Percentiles rank a stretch among this genome's conserved stretches.
phyloP scores from a whole-genome alignment of 2,797 vertebrate species.

The Buphagus erythrorhynchus region DNA sequence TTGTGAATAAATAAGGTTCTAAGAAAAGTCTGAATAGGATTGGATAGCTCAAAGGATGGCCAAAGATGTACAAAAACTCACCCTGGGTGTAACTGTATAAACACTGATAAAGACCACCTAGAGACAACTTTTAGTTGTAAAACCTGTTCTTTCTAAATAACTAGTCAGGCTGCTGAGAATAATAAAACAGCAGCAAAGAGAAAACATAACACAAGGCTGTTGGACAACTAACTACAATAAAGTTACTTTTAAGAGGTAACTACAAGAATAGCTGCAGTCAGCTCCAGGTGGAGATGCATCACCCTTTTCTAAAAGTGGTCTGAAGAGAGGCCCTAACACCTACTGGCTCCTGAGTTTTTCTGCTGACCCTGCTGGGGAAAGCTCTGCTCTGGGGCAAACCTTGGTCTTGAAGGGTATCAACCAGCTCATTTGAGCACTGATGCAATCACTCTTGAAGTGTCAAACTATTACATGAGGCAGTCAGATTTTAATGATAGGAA shows the following conservation, averaged over 20 bases:
- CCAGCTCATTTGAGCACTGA: background rate
- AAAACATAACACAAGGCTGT: background rate
- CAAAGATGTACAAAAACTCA: background rate
- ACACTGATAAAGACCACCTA: background rate
- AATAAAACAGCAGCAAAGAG: background rate
- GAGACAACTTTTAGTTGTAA: background rate
- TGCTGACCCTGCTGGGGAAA: background rate
- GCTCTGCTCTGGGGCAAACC: background rate
- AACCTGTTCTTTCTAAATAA: background rate
- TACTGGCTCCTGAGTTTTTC: background rate
- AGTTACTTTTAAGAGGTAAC: background rate
- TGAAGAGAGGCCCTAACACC: background rate
- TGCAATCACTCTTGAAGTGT: background rate
- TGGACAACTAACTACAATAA: background rate
- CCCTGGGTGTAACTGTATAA: background rate
- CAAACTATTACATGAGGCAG: background rate
- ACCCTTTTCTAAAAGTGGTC: background rate
- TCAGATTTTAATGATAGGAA: background rate
- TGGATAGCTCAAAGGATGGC: background rate
- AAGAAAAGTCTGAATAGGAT: background rate
- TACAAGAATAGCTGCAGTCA: background rate
- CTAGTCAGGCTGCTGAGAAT: background rate
- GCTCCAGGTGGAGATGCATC: background rate
- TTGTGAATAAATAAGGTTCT: slow-evolving; percentile 2
- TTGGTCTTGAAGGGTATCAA: background rate